Percentiles rank a stretch among this genome's conserved stretches.
These are phyloP conservation scores for Drosophila acutilabella DNA, from an alignment of 2,888 invertebrate species.

Conservation along the genomic window DNA sequence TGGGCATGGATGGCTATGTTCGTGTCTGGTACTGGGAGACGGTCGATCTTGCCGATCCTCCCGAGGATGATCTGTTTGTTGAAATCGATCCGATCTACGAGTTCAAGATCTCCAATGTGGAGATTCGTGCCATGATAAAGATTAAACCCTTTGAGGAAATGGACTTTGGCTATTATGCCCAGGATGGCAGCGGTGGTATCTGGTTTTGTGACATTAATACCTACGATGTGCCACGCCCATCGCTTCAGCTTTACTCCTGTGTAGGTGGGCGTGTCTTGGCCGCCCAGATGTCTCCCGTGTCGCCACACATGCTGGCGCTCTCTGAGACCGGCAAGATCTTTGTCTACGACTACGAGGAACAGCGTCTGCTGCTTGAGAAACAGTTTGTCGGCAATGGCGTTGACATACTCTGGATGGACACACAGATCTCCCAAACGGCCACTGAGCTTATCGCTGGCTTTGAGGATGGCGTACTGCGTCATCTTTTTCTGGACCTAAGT, in stretches of 20 bases:
- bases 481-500: constrained; percentile 82
- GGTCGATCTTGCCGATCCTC: constrained; percentile 94
- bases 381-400: constrained; percentile 87
- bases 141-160: constrained; percentile 84
- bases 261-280: constrained; percentile 92
- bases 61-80: constrained; percentile 91
- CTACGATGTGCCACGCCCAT: constrained; percentile 84
- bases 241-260: constrained; percentile 87
- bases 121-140: constrained; percentile 82
- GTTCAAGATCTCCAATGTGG: constrained; percentile 87
- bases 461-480: constrained; percentile 89
- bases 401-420: constrained; percentile 90
- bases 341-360: constrained; percentile 89
- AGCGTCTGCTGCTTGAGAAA: constrained; percentile 87
- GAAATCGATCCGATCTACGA: constrained; percentile 95
- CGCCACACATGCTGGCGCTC: constrained; percentile 89
- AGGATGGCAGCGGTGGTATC: constrained; percentile 95
- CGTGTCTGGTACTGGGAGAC: constrained; percentile 96
- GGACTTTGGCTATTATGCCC: constrained; percentile 89
- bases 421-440: constrained; percentile 88
- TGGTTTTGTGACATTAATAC: constrained; percentile 90
- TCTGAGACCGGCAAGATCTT: constrained; percentile 91
- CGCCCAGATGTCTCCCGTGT: constrained; percentile 89
- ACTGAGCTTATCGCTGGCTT: constrained; percentile 89
- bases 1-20: constrained; percentile 91